Percentiles rank a stretch among this genome's conserved stretches.
These are phyloP conservation scores for Taeniopygia guttata DNA, from an alignment of 2,797 vertebrate genomes.

Conservation along the genomic window DNA sequence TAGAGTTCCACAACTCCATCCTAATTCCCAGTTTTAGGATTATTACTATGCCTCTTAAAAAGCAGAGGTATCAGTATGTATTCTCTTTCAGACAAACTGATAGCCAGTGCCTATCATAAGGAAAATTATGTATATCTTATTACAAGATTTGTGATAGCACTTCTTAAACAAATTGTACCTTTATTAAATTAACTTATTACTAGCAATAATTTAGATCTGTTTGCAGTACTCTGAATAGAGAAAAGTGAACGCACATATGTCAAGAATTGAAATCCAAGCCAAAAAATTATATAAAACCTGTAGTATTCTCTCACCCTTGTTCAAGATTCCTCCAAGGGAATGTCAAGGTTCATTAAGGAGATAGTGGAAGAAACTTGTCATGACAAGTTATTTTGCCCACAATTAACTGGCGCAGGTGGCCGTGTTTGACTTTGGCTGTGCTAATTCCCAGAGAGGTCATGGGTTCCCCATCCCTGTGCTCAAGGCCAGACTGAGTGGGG, in stretches of 20 bases:
- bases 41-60: background rate
- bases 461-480: background rate
- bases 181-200: background rate
- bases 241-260: background rate
- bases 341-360: conserved; percentile 5
- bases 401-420: background rate
- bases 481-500: background rate
- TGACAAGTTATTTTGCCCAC: background rate
- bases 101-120: background rate
- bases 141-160: background rate
- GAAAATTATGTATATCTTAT: background rate
- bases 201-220: background rate
- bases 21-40: background rate
- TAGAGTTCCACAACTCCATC: background rate
- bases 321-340: background rate
- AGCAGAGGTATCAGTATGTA: background rate
- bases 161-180: background rate
- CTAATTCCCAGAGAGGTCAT: background rate
- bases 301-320: background rate
- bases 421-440: background rate
- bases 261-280: background rate
- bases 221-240: background rate
- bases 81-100: background rate
- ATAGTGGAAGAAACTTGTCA: background rate
- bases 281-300: background rate